Evolutionary conservation across 2,888 invertebrate species (phyloP).

Genomic region (Venusia cambrica): DNA sequence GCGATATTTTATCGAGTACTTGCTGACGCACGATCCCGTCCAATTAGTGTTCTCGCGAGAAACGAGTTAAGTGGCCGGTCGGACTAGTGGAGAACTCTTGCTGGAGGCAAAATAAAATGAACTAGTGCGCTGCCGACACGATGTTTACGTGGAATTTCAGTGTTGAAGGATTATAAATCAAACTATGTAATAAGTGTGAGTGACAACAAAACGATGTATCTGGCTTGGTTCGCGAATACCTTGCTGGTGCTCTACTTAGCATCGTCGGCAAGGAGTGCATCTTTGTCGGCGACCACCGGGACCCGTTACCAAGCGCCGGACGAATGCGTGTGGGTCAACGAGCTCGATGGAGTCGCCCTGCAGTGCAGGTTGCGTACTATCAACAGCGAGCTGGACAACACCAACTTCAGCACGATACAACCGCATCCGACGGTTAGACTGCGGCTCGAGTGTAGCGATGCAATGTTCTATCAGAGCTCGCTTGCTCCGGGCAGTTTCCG

Average conservation of each 20-base stretch:
- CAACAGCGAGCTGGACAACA: slow-evolving; percentile 90
- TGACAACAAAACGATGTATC: slow-evolving; percentile 69
- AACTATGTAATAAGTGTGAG: slow-evolving; percentile 70
- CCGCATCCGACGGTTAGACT: slow-evolving; percentile 89
- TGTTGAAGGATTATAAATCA: slow-evolving; percentile 59
- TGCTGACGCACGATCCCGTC: slow-evolving; percentile 67
- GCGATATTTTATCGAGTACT: slow-evolving; percentile 48
- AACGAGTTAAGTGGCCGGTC: slow-evolving; percentile 78
- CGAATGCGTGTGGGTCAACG: slow-evolving; percentile 90
- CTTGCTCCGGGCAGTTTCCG: slow-evolving; percentile 88
- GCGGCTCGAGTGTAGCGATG: slow-evolving; percentile 89
- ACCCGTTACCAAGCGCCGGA: slow-evolving; percentile 90
- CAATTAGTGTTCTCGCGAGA: slow-evolving; percentile 78
- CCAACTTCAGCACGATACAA: slow-evolving; percentile 91
- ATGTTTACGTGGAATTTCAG: slow-evolving; percentile 61
- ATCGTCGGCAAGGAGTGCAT: slow-evolving; percentile 66
- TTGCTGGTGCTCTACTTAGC: slow-evolving; percentile 66
- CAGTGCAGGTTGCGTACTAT: slow-evolving; percentile 88
- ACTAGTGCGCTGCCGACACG: slow-evolving; percentile 55
- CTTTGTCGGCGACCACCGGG: slow-evolving; percentile 71
- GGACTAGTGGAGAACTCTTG: slow-evolving; percentile 61
- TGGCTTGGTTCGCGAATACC: slow-evolving; percentile 61
- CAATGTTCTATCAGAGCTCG: slow-evolving; percentile 89
- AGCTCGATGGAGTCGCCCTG: slow-evolving; percentile 85
- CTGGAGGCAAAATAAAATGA: slow-evolving; percentile 55